Base-by-base conservation (phyloP, 2,888 invertebrate genomes). In the Idaea biselata region DNA sequence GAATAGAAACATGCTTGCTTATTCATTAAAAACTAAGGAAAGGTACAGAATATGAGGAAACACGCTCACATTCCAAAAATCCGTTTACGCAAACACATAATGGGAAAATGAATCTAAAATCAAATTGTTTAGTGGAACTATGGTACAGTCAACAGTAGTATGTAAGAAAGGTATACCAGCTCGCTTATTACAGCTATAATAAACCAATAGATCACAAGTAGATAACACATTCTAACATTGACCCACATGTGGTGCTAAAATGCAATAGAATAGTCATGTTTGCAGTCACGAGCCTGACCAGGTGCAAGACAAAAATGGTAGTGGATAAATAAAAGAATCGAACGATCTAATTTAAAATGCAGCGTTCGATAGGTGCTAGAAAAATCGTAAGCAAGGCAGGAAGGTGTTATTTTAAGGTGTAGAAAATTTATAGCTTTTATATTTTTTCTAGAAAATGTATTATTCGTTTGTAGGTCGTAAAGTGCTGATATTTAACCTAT, bases 241-340 rank as follows among this genome's bases (percentile, higher is more conserved):
- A 91, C 91, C 91, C 77, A 91, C 89, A 88, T 91, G 80, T 81
- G 73, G 79, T 73, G 81, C 81, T 80, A 84, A 87, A 87, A 89
- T 87, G 77, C 78, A 67, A 72, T 73, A 73, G 77, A 78, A 73
- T 71, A 64, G 71, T 70, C 76, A 77, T 73, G 73, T 71, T 71
- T 74, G 83, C 79, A 78, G 72, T 72, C 75, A 77, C 77, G 76
- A 76, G 72, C 68, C 69, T 72, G 73, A 76, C 78, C 81, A 81
- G 79, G 81, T 81, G 79, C 44, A 44, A 8, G 44, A 44, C 7
- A 44, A 44, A 44, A 44, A 44, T 8, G 44, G 44, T 44, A 44
- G 44, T 44, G 44, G n/a, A 32, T 32, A 32, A 44, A 44, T 11
- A 44, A 44, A 8, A 44, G 44, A 44, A 44, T 14, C 14, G 14